A percentile compares a stretch with the other conserved stretches of the same genome.
Evolutionary conservation across 2,797 vertebrate species (phyloP).

Genomic region (Tympanoctomys barrerae): DNA sequence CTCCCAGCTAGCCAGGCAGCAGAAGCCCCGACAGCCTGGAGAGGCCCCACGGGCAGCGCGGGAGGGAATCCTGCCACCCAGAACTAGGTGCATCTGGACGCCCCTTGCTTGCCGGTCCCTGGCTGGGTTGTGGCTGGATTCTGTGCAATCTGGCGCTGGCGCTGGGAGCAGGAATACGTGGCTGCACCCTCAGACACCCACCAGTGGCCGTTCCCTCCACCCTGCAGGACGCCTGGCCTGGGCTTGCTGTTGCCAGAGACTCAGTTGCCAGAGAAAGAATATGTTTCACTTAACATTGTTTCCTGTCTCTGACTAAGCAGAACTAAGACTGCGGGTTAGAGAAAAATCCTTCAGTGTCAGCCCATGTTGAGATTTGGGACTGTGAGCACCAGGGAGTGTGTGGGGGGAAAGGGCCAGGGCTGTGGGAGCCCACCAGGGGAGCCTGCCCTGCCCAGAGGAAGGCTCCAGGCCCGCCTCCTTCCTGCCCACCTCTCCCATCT

Average conservation of each 20-base stretch:
- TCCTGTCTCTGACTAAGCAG: background rate
- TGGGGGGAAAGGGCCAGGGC: background rate
- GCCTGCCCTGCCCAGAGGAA: background rate
- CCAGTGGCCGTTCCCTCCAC: background rate
- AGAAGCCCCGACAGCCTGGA: too few relatives aligned
- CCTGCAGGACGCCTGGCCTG: fast-evolving
- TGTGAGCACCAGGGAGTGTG: too few relatives aligned
- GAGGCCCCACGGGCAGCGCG: fast-evolving
- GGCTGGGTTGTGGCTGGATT: too few relatives aligned
- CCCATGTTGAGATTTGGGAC: background rate
- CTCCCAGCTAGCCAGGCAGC: background rate
- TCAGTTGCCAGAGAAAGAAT: background rate
- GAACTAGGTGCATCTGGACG: fast-evolving
- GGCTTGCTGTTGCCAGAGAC: background rate
- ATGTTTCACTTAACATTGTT: background rate
- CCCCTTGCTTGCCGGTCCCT: too few relatives aligned
- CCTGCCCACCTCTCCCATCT: background rate
- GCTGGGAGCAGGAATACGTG: background rate
- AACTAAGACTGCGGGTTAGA: background rate
- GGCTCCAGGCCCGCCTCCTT: background rate
- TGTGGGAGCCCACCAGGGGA: fast-evolving
- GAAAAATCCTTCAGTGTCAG: background rate
- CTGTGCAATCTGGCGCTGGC: background rate
- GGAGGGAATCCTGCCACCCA: background rate
- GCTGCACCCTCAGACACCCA: too few relatives aligned